Conservation (phyloP, 2,113 vertebrate species). For the Petrocephalus zakoni region DNA sequence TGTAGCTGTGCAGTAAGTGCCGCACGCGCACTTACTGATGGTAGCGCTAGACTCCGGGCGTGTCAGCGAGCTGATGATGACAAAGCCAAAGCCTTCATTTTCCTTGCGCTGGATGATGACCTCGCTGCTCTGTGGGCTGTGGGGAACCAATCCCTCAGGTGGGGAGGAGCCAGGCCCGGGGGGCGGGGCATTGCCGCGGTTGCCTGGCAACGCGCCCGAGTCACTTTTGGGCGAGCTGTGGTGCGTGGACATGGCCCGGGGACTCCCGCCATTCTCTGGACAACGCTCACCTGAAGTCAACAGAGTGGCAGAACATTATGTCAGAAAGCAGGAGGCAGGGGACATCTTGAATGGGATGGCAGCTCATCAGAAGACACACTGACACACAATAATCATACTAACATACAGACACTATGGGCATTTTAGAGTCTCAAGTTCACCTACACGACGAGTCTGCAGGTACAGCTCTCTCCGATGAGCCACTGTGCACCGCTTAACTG, state of each 20-base stretch:
- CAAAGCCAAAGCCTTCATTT: slow-evolving; percentile 95
- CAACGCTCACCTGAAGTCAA: slow-evolving; percentile 75
- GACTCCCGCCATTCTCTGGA: slow-evolving; percentile 90
- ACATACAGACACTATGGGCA: not conserved
- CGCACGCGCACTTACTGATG: slow-evolving; percentile 73
- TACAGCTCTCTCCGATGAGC: not conserved
- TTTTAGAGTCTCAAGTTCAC: not conserved
- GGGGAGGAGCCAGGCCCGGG: slow-evolving; percentile 45
- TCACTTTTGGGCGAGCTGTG: slow-evolving; percentile 93
- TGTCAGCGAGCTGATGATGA: slow-evolving; percentile 97
- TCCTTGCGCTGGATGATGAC: slow-evolving; percentile 95
- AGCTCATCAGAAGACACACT: not conserved
- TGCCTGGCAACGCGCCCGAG: slow-evolving; percentile 66
- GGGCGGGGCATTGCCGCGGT: slow-evolving; percentile 27
- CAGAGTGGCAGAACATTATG: not conserved
- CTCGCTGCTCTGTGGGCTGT: slow-evolving; percentile 79
- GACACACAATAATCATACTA: not conserved
- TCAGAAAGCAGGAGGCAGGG: not conserved
- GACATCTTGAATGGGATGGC: not conserved
- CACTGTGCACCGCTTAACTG: not conserved
- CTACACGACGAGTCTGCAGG: not conserved
- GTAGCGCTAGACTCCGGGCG: slow-evolving; percentile 83
- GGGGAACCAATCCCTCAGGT: slow-evolving; percentile 68
- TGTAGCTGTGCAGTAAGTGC: not conserved
- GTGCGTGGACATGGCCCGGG: slow-evolving; percentile 84